These are phyloP conservation scores for Lasioglossum villosulum DNA, from an alignment of 2,888 invertebrate genomes.

Conservation along the genomic window DNA sequence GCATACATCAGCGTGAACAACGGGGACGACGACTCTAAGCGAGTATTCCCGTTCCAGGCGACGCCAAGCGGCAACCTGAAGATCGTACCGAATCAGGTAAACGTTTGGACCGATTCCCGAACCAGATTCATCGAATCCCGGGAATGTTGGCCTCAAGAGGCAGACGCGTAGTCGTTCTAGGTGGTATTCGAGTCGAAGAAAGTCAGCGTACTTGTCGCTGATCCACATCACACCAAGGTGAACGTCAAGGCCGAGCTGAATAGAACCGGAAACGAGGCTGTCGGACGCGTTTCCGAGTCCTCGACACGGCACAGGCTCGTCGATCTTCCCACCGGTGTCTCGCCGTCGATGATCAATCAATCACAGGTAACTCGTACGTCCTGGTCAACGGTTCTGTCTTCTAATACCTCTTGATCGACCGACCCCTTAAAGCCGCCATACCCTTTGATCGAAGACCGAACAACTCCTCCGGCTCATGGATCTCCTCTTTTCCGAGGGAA, in stretches of 20 bases:
- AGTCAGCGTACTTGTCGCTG: slow-evolving; percentile 89
- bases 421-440: not conserved
- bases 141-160: slow-evolving; percentile 59
- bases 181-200: slow-evolving; percentile 90
- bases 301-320: slow-evolving; percentile 59
- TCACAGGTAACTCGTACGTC: slow-evolving; percentile 65
- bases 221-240: slow-evolving; percentile 88
- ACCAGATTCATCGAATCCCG: slow-evolving; percentile 14
- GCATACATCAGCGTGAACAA: slow-evolving; percentile 63
- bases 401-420: slow-evolving; percentile 6
- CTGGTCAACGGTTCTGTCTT: not conserved
- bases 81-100: slow-evolving; percentile 89
- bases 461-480: not conserved
- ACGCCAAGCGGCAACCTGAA: slow-evolving; percentile 90
- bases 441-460: not conserved
- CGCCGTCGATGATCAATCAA: slow-evolving; percentile 74
- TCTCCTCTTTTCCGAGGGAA: not conserved
- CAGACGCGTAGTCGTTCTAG: slow-evolving; percentile 82
- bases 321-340: slow-evolving; percentile 71
- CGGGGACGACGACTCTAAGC: slow-evolving; percentile 59
- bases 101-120: slow-evolving; percentile 7
- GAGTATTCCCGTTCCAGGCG: slow-evolving; percentile 88
- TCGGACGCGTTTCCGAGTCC: slow-evolving; percentile 61
- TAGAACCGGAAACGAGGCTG: slow-evolving; percentile 59
- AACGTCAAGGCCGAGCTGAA: slow-evolving; percentile 85